Evolutionary conservation across 1,140 invertebrate species (phyloP).

Genomic region (Drosophila murphyi): DNA sequence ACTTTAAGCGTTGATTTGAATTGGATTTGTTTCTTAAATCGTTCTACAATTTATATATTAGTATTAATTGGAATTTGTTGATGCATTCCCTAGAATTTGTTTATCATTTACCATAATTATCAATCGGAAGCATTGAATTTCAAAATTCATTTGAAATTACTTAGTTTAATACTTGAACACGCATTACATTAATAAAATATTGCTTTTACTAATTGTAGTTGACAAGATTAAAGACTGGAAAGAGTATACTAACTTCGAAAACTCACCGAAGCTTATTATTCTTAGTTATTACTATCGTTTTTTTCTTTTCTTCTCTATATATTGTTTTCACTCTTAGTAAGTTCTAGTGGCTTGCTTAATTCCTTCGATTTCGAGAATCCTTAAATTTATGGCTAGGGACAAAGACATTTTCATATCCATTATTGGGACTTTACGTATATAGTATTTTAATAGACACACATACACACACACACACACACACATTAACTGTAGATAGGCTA

Average conservation of each 20-base stretch:
- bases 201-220: background rate
- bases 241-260: slow-evolving; percentile 33
- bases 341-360: slow-evolving; percentile 17
- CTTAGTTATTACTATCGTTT: slow-evolving; percentile 8
- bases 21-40: background rate
- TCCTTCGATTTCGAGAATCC: slow-evolving; percentile 10
- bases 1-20: background rate
- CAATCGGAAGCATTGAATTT: background rate
- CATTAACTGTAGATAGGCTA: too few relatives aligned
- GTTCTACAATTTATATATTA: background rate
- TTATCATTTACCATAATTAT: background rate
- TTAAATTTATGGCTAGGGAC: slow-evolving; percentile 32
- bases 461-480: too few relatives aligned
- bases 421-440: slow-evolving; percentile 23
- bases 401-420: slow-evolving; percentile 7
- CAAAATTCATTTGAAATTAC: background rate
- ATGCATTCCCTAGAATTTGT: background rate
- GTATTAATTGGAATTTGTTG: background rate
- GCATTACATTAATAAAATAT: background rate
- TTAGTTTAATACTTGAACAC: slow-evolving; percentile 2
- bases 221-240: slow-evolving; percentile 13
- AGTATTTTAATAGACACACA: slow-evolving; percentile 27
- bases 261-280: slow-evolving; percentile 33
- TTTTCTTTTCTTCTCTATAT: slow-evolving; percentile 12
- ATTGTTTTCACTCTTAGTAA: slow-evolving; percentile 23